Evolutionary conservation across 2,797 vertebrate species (phyloP), one percentile per base, ranked within the genome.

Genomic region (Melanotaenia boesemani): DNA sequence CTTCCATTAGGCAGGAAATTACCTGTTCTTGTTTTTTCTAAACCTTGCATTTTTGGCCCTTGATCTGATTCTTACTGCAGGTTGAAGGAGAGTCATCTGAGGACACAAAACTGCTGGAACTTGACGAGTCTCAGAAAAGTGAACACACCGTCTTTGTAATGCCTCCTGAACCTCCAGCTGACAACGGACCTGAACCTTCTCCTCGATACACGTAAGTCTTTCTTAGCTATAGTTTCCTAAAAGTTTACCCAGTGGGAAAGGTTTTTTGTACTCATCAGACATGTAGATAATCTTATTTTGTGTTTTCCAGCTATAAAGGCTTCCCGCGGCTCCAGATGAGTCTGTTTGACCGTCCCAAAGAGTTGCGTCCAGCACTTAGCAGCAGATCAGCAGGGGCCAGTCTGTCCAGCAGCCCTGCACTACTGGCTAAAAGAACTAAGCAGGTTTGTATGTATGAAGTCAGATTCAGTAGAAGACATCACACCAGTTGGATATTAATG

Each of bases 101-200:
- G 88, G 98, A 99, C 72, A 87, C 96, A 0, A 95, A 93, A 44
- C 91, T 99, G 76, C 95, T 99, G 90, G 98, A 99, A 81, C 92
- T 98, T 87, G 98, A 99, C 63, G 98, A 99, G 64, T 99, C 98
- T 37, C 98, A 97, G 84, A 98, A 96, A 88, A 99, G 98, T 67
- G 98, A 99, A 74, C 98, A 99, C 89, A 99, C 98, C 0, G 98
- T 99, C 1, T 98, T 99, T 57, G 95, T 99, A 82, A 98, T 95
- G 96, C 97, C 97, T 6, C 96, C 96, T 5, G 98, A 99, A 28
- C 96, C 97, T 5, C 92, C 95, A 0, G 50, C 83, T 20, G 93
- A 96, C n/a, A 94, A 94, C 0, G 96, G 94, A 58, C 67, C 93
- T 4, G 95, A 96, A 6, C 87, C 93, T 22, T 54, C 89, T 44